Base-by-base conservation (phyloP, 2,113 vertebrate genomes). In the Myotis yumanensis region DNA sequence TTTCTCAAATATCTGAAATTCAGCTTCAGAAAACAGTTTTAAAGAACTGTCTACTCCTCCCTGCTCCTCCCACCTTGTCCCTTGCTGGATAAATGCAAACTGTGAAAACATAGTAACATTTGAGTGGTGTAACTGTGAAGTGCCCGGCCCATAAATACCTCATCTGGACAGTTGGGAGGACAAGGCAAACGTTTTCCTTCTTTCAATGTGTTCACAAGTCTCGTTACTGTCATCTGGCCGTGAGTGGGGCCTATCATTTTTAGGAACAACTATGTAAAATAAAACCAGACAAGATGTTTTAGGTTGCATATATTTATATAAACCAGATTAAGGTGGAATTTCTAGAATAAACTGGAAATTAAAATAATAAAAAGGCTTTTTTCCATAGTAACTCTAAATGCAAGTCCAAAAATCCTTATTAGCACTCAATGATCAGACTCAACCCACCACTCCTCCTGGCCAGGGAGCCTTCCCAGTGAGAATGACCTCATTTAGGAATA, bases 141-240 rank as follows among this genome's bases (percentile, higher is more conserved):
- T 30, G 14, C 46, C 46, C 75, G 4, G 7, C 40, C 72, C n/a
- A 8, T 22, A 51, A 16, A 92, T 98, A 99, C 99, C 97, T 98
- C 97, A 85, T 99, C 99, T 0, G 99, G 98, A 92, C 99, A 99
- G 94, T 59, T 94, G 0, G 98, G 98, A 0, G 99, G 99, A 25
- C 98, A 98, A 0, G 99, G 99, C 97, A 99, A 87, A 23, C 99
- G 98, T 51, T 97, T 98, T 11, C 99, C 99, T 0, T 99, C 99
- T 69, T 99, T 98, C 95, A 99, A 86, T 76, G 98, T 97, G 0
- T 98, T 97, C 92, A 99, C 99, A 90, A 99, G 97, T 91, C 99
- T 98, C 0, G 99, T 99, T 28, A 99, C 98, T 0, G 99, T 99
- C 99, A 99, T 99, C 98, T 99, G 99, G 46, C 99, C 99, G 0